Evolutionary conservation across 2,113 vertebrate genomes (phyloP).

Genomic region (Hypanus sabinus): DNA sequence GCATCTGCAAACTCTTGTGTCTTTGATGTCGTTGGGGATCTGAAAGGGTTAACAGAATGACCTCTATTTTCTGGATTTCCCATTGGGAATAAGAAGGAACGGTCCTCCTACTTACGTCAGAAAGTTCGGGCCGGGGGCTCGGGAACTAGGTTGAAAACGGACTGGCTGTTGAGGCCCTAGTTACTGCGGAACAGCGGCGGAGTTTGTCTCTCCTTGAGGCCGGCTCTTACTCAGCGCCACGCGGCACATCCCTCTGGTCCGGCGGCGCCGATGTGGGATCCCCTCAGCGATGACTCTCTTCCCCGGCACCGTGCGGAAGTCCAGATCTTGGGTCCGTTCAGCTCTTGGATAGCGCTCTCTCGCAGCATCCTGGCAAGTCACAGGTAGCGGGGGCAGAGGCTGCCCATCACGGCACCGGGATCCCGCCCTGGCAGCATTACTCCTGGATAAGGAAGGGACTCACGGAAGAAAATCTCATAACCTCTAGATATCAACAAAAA

Average conservation of each 20-base stretch:
- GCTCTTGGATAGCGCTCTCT: background rate
- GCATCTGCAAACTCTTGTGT: no score
- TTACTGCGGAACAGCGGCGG: background rate
- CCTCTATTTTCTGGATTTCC: background rate
- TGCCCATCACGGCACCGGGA: no score
- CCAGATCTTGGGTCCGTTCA: background rate
- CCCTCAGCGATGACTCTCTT: background rate
- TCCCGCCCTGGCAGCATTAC: no score
- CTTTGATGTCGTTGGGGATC: background rate
- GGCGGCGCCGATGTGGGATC: background rate
- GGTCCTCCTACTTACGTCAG: conserved; percentile 27
- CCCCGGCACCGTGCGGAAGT: background rate
- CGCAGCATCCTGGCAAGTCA: background rate
- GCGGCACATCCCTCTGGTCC: background rate
- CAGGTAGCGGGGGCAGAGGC: background rate
- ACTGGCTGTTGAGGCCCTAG: background rate
- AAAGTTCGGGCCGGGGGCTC: background rate
- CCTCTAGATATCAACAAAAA: background rate
- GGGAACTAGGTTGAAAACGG: background rate
- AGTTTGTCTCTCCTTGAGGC: background rate
- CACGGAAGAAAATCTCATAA: no score
- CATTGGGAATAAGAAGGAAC: background rate
- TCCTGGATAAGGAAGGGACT: no score
- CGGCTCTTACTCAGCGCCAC: background rate
- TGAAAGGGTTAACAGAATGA: background rate